These are phyloP conservation scores for Cetoscarus ocellatus DNA, from an alignment of 2,797 vertebrate genomes.

Conservation along the genomic window DNA sequence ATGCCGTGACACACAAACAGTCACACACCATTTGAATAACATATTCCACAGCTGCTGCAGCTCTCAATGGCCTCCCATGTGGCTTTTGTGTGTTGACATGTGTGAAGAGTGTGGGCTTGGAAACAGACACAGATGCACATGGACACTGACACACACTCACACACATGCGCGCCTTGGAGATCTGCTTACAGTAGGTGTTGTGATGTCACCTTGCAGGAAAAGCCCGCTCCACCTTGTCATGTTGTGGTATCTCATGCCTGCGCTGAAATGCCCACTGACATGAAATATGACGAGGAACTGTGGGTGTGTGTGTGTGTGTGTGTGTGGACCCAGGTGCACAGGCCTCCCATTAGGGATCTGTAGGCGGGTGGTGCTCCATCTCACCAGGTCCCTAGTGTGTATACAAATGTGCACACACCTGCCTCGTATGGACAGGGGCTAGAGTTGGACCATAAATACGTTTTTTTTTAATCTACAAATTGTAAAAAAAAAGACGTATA, in stretches of 20 bases:
- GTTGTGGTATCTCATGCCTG: constrained; percentile 71
- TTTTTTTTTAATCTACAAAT: too few species aligned
- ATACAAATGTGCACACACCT: constrained; percentile 61
- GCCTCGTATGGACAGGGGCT: constrained; percentile 40
- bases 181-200: constrained; percentile 52
- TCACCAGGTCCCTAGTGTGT: constrained; percentile 58
- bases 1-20: constrained; percentile 55
- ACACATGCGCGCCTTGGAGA: constrained; percentile 38
- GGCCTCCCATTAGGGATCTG: constrained; percentile 75
- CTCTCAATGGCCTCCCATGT: constrained; percentile 82
- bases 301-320: constrained; percentile 43
- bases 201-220: constrained; percentile 77
- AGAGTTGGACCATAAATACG: constrained; percentile 38
- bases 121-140: constrained; percentile 68
- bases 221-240: constrained; percentile 75
- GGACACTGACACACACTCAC: constrained; percentile 37
- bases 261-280: constrained; percentile 74
- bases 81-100: constrained; percentile 83
- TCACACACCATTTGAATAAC: constrained; percentile 84
- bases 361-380: constrained; percentile 70
- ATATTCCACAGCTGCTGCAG: constrained; percentile 82
- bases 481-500: too few species aligned
- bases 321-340: constrained; percentile 78
- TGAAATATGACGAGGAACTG: constrained; percentile 72
- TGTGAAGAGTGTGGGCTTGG: constrained; percentile 77